Evolutionary conservation across 2,797 vertebrate species (phyloP), one percentile per base, ranked within the genome.

Genomic region (Aselliscus stoliczkanus): DNA sequence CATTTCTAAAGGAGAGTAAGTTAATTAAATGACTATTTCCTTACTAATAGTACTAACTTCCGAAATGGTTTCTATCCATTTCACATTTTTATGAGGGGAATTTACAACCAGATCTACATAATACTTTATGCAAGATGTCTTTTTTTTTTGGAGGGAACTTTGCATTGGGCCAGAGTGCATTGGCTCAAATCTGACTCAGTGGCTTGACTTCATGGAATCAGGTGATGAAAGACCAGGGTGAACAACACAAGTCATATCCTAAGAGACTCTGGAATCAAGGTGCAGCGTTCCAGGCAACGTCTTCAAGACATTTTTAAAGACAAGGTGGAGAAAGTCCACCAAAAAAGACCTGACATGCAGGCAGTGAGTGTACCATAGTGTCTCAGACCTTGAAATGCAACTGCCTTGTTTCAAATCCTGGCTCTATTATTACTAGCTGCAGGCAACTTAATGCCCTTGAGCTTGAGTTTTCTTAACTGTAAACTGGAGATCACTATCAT

Each of bases 21-120:
- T 73, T 97, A 96, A 95, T 97, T 97, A 97, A 97, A 97, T 97
- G 94, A 96, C 96, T 97, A 94, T 97, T 98, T 97, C 96, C 73
- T 98, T 96, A 95, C 97, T 97, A 98, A 98, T 97, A 84, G 90
- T 92, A 96, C 97, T 98, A 97, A 86, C 64, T 97, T 92, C 84
- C 93, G 91, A 97, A 96, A 97, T 92, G 84, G 89, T 97, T 98
- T 98, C 97, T 97, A 98, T 96, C 86, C 88, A 93, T 95, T 97
- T 86, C 85, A 77, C 29, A 97, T 60, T 94, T 93, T 94, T 94
- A 90, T 88, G 44, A 93, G 18, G 47, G 92, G 44, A 86, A 75
- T 94, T 94, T 95, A 92, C n/a, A 93, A 80, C 44, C 65, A 94
- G 47, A 93, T 88, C 65, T 77, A 80, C 34, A 56, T 65, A 88